These are phyloP conservation scores for Apamea crenata DNA, from an alignment of 2,888 invertebrate species.

Conservation along the genomic window DNA sequence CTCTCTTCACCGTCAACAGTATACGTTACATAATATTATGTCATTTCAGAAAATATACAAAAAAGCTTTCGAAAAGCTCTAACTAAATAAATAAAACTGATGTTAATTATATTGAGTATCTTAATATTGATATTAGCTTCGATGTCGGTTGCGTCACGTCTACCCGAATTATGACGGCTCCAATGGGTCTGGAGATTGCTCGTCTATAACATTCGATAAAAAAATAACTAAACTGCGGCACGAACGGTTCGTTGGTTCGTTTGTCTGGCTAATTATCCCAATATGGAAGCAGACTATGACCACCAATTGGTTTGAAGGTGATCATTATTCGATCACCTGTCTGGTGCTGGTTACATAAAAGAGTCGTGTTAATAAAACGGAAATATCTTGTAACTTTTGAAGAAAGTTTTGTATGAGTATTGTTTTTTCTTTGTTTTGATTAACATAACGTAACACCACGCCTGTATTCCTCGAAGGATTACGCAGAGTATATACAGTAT, in stretches of 20 bases:
- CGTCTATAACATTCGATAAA: conserved; percentile 9
- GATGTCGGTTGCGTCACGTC: conserved; percentile 59
- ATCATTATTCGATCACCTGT: conserved; percentile 46
- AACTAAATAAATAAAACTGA: conserved; percentile 8
- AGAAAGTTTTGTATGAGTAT: not conserved
- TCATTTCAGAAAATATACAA: not conserved
- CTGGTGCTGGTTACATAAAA: conserved; percentile 27
- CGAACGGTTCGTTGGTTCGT: conserved; percentile 13
- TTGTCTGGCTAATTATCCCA: conserved; percentile 36
- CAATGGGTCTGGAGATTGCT: conserved; percentile 54
- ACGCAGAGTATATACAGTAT: too few species aligned
- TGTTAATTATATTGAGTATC: not conserved
- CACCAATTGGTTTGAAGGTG: conserved; percentile 28
- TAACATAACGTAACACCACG: not conserved
- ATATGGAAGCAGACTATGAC: conserved; percentile 28
- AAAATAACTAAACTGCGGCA: conserved; percentile 29
- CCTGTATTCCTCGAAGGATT: not conserved
- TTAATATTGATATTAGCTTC: conserved; percentile 29
- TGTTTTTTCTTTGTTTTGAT: not conserved
- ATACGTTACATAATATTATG: not conserved
- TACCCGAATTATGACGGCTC: conserved; percentile 57
- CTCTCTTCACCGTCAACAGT: not conserved
- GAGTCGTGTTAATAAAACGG: not conserved
- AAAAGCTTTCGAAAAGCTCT: not conserved
- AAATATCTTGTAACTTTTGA: not conserved